Base-by-base conservation (phyloP, 2,797 vertebrate genomes). In the Acomys russatus region DNA sequence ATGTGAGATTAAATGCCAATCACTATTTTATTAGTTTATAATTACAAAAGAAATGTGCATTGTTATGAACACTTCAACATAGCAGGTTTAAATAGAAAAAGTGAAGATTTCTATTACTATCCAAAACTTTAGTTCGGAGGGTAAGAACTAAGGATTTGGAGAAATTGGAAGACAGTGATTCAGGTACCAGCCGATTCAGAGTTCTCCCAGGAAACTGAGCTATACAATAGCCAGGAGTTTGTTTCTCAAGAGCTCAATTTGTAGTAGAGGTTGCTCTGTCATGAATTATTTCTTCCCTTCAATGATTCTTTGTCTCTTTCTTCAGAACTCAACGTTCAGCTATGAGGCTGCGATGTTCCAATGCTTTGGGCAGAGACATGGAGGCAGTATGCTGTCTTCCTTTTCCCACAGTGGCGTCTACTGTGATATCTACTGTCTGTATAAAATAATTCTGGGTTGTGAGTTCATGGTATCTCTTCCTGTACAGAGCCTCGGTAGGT, bases 21-120 rank as follows among this genome's bases (percentile, higher is more conserved):
- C 79, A 56, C 74, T 78, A 78, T 70, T 96, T 94, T 91, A 20
- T 73, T 70, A n/a, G 22, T 61, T 94, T 94, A 33, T 91, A 90
- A 94, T 79, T 83, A 91, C 83, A 92, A 91, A 92, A 68, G 30
- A 96, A 86, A 49, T 51, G 1, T 22, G 28, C 66, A 30, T 6
- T 85, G 49, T 10, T 95, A 25, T 94, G 38, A 93, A 90, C 79
- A 90, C 3, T 59, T 92, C 3, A 89, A n/a, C 8, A 17, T 30
- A 51, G 49, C 5, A 93, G 6, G 3, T 68, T 56, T 94, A 66
- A 88, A 77, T 84, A 35, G 4, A 71, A 93, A 92, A 90, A 71
- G 4, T 66, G 8, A 90, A 94, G 63, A 90, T 82, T 51, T 86
- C 15, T 56, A 18, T 33, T 91, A 25, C 3, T 76, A 15, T 51